Evolutionary conservation across 2,797 vertebrate genomes (phyloP).

Genomic region (Carapus acus): DNA sequence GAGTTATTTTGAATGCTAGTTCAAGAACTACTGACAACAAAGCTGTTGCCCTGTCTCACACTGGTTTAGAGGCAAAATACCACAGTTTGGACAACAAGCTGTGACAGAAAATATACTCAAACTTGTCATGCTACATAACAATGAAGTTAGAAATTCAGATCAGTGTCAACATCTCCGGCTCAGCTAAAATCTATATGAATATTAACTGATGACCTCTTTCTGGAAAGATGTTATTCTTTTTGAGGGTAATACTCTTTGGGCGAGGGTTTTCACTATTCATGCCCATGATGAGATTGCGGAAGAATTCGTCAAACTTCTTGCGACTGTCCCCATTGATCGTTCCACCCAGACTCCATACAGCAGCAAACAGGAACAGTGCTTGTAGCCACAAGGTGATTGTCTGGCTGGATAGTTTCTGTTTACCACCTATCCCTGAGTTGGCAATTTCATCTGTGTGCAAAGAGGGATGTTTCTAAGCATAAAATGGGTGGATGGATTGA

Average conservation of each 20-base stretch:
- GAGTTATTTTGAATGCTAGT: too few relatives aligned
- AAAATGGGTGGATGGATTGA: too few relatives aligned
- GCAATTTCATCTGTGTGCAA: slow-evolving; percentile 78
- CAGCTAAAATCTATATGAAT: not conserved
- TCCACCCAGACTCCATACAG: slow-evolving; percentile 86
- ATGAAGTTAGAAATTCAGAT: too few relatives aligned
- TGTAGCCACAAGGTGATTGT: slow-evolving; percentile 85
- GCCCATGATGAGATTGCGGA: slow-evolving; percentile 78
- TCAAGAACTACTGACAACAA: too few relatives aligned
- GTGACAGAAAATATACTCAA: too few relatives aligned
- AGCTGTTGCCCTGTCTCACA: too few relatives aligned
- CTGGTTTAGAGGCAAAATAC: too few relatives aligned
- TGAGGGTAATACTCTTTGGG: slow-evolving; percentile 81
- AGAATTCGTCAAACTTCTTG: slow-evolving; percentile 87
- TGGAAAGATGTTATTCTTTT: slow-evolving; percentile 79
- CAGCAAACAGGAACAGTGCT: slow-evolving; percentile 84
- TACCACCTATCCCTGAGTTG: slow-evolving; percentile 39
- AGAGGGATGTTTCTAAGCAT: slow-evolving; percentile 16
- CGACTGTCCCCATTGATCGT: slow-evolving; percentile 81
- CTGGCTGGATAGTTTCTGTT: slow-evolving; percentile 74
- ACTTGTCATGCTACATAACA: too few relatives aligned
- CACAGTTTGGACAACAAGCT: too few relatives aligned
- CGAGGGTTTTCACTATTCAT: slow-evolving; percentile 69
- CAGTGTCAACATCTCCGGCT: too few relatives aligned
- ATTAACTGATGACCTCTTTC: slow-evolving; percentile 75